phyloP scores from a whole-genome alignment of 2,888 invertebrate species.

The Lepidonotus clava region DNA sequence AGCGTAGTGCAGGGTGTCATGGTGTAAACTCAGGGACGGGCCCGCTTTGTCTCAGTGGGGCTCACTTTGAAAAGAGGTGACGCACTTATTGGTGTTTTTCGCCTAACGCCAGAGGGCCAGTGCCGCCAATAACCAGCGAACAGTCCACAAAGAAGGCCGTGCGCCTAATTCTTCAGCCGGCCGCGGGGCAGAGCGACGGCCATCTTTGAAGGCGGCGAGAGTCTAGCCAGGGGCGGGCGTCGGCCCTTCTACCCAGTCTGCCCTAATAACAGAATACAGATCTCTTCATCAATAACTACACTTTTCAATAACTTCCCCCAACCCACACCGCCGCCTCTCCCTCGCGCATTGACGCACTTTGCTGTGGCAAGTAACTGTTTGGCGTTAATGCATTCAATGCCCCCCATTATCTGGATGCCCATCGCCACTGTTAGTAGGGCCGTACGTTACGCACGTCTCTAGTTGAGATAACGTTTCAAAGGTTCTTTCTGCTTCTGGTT shows the following conservation, averaged over 20 bases:
- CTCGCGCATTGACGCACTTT: too few species aligned
- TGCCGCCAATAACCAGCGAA: conserved; percentile 9
- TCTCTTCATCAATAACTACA: neutral
- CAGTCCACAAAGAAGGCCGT: neutral
- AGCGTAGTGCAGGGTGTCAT: neutral
- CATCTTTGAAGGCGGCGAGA: conserved; percentile 35
- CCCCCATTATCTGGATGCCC: neutral
- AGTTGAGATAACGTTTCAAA: neutral
- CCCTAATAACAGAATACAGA: conserved; percentile 36
- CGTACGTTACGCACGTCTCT: neutral
- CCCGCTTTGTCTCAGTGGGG: neutral
- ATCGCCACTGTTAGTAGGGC: too few species aligned
- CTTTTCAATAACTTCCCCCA: conserved; percentile 9
- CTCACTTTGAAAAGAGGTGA: conserved; percentile 39
- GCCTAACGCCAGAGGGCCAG: neutral
- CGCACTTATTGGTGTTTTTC: conserved; percentile 43
- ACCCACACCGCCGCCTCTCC: neutral
- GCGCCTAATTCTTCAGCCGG: conserved; percentile 26
- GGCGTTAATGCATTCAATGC: neutral
- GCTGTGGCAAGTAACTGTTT: neutral
- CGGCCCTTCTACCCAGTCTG: neutral
- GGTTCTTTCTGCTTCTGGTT: neutral
- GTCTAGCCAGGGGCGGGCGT: neutral
- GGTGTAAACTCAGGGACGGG: neutral
- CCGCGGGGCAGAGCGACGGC: neutral